Evolutionary conservation across 2,797 vertebrate species (phyloP).

Genomic region (Typhlichthys eigenmanni): DNA sequence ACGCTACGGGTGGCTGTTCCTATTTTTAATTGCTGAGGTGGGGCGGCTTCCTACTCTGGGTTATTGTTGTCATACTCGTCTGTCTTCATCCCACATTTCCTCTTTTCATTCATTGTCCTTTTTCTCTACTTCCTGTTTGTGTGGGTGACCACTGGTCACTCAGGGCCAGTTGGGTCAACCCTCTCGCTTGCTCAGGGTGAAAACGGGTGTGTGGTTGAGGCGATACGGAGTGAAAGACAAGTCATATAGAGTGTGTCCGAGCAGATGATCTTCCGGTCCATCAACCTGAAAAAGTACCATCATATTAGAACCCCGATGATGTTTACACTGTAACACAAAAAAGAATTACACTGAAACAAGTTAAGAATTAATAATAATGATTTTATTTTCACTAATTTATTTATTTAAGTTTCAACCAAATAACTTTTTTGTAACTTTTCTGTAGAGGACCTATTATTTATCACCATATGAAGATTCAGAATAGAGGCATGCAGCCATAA

Average conservation of each 20-base stretch:
- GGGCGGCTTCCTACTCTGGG: constrained; percentile 70
- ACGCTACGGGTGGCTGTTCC: constrained; percentile 65
- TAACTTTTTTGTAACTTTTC: constrained; percentile 59
- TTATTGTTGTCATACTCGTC: constrained; percentile 70
- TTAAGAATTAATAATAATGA: background rate
- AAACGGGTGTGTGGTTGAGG: constrained; percentile 26
- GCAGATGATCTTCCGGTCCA: constrained; percentile 18
- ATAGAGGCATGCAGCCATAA: constrained; percentile 58
- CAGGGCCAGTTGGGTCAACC: constrained; percentile 50
- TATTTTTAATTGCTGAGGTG: constrained; percentile 73
- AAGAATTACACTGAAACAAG: no score
- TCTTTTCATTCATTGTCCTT: constrained; percentile 73
- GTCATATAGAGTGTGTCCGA: constrained; percentile 16
- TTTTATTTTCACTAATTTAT: background rate
- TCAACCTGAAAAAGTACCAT: background rate
- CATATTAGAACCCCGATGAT: background rate
- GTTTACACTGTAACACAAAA: no score
- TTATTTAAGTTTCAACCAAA: background rate
- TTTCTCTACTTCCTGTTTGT: constrained; percentile 84
- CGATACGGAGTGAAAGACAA: constrained; percentile 13
- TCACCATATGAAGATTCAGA: constrained; percentile 62
- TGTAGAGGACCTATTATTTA: constrained; percentile 58
- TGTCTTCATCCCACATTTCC: constrained; percentile 68
- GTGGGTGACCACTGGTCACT: constrained; percentile 48
- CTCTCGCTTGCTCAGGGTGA: constrained; percentile 40